Evolutionary conservation across 1,140 invertebrate genomes (phyloP).

Genomic region (Papilio machaon): DNA sequence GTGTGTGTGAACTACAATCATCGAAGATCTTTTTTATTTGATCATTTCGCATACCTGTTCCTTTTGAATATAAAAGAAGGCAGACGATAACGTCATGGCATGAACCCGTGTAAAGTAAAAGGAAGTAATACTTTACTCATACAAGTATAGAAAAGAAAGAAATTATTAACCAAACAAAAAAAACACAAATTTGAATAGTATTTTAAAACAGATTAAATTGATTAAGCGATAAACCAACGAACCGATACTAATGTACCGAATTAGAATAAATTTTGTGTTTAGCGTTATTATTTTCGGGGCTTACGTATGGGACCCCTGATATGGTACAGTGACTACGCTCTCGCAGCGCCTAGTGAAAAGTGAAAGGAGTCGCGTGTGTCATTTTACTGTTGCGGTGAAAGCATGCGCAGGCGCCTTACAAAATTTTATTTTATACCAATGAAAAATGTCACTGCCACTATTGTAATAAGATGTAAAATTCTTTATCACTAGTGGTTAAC

Average conservation of each 20-base stretch:
- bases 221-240: constrained; percentile 38
- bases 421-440: not conserved
- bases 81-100: constrained; percentile 17
- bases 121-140: constrained; percentile 31
- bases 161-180: not conserved
- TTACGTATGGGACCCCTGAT: not conserved
- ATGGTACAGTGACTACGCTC: not conserved
- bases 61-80: not conserved
- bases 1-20: constrained; percentile 28
- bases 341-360: constrained; percentile 24
- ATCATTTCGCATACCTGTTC: constrained; percentile 27
- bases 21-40: not conserved
- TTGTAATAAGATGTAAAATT: not conserved
- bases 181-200: constrained; percentile 30
- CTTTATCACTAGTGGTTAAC: not conserved
- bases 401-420: constrained; percentile 39
- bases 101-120: not conserved
- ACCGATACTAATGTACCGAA: constrained; percentile 30
- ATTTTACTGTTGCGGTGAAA: constrained; percentile 40
- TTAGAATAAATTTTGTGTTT: constrained; percentile 32
- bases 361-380: constrained; percentile 21
- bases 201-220: constrained; percentile 37
- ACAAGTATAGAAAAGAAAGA: constrained; percentile 8
- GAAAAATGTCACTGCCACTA: not conserved
- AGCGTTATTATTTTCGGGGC: not conserved